These are phyloP conservation scores for Platycheirus rosarum DNA, from an alignment of 2,888 invertebrate genomes.

Conservation along the genomic window DNA sequence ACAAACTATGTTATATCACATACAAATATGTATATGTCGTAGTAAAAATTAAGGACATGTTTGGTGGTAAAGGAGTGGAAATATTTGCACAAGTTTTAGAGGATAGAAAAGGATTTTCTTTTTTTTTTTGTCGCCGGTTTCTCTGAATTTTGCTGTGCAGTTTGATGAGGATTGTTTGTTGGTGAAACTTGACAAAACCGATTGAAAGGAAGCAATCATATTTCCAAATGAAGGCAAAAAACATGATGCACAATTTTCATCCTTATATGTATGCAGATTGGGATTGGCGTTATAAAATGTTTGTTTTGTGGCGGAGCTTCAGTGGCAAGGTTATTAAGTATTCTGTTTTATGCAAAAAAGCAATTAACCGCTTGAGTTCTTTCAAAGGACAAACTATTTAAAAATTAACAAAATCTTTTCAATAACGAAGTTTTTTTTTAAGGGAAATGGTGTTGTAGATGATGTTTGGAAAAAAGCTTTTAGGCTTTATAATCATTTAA, in stretches of 20 bases:
- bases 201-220: conserved; percentile 38
- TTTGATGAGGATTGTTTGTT: conserved; percentile 39
- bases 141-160: neutral
- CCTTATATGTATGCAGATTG: too few relatives aligned
- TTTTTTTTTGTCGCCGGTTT: too few relatives aligned
- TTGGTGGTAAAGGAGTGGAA: conserved; percentile 55
- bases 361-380: conserved; percentile 25
- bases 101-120: conserved; percentile 33
- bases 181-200: conserved; percentile 38
- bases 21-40: conserved; percentile 6
- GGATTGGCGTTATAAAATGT: conserved; percentile 23
- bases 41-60: conserved; percentile 56
- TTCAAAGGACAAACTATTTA: conserved; percentile 21
- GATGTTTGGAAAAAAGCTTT: too few relatives aligned
- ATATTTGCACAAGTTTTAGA: conserved; percentile 49
- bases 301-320: conserved; percentile 16
- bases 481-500: neutral
- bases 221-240: conserved; percentile 16
- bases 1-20: neutral
- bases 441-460: neutral
- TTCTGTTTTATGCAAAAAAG: conserved; percentile 16
- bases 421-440: neutral
- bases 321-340: conserved; percentile 13
- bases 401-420: neutral
- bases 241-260: neutral